Base-by-base conservation (phyloP, 2,113 vertebrate species). In the Gadus chalcogrammus region DNA sequence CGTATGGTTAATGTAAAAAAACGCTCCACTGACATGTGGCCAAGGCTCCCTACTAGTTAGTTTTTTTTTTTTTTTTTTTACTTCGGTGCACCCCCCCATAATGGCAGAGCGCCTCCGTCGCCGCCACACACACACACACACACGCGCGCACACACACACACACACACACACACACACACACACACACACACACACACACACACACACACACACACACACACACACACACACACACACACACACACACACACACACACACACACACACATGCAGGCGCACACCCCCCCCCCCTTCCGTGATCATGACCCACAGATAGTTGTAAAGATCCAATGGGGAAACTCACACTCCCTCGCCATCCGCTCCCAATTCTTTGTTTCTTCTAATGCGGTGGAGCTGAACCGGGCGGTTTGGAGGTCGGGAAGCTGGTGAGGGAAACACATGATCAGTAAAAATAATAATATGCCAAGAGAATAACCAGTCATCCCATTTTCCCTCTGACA, bases 361-460 rank as follows among this genome's bases (percentile, higher is more conserved):
- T 90, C 85, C 72, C 84, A 90, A 86, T 12, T 9, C 2, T 48
- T 48, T 48, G 2, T 91, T 90, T 89, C 74, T 70, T 71, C 70
- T 78, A 84, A 78, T 77, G 76, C 62, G 72, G 78, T 65, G 74
- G 79, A 84, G 73, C 74, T 74, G 73, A 85, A 82, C 70, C 70
- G 78, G 78, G 76, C 74, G 82, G 75, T 77, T 80, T 81, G 82
- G 86, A 74, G 80, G 82, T 82, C 82, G 74, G 79, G 82, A 77
- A 69, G 72, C 67, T 81, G 72, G 79, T 78, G 78, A 74, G 81
- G 76, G 75, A 88, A 86, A 85, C 87, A 82, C 76, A 83, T 86
- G 88, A 91, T 90, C 89, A 91, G 87, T 86, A 85, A 88, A 90
- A 91, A 48, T 48, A 90, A 90, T 88, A 86, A 91, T 88, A 87